Evolutionary conservation across 92 coral and sea anemone genomes (phyloP).

Genomic region (Virgularia gustaviana): DNA sequence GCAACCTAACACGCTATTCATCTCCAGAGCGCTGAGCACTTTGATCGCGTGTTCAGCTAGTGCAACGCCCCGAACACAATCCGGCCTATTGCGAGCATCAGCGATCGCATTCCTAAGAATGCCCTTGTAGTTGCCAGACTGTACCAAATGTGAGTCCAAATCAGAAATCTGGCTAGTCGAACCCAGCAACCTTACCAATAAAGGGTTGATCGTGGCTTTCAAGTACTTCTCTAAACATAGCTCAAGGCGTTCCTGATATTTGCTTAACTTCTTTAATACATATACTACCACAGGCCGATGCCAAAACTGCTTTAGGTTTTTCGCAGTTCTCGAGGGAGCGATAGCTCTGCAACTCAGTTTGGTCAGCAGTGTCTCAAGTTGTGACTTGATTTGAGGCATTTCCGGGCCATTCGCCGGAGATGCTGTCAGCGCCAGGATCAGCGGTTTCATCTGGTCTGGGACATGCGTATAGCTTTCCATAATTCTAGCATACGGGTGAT

Average conservation of each 20-base stretch:
- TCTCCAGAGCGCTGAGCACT: slow-evolving; percentile 69
- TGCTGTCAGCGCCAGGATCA: slow-evolving; percentile 82
- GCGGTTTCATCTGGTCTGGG: slow-evolving; percentile 60
- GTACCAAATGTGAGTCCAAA: slow-evolving; percentile 6
- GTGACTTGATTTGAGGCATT: slow-evolving; percentile 44
- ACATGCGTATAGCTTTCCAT: slow-evolving; percentile 61
- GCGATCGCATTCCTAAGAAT: slow-evolving; percentile 22
- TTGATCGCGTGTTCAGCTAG: slow-evolving; percentile 86
- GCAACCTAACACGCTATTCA: slow-evolving; percentile 72
- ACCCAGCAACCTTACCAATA: slow-evolving; percentile 3
- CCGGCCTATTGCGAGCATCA: slow-evolving; percentile 14
- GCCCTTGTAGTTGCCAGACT: slow-evolving; percentile 32
- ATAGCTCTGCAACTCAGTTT: slow-evolving; percentile 64
- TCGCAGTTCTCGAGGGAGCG: slow-evolving; percentile 53
- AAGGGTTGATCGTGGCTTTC: slow-evolving; percentile 19
- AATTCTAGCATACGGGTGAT: slow-evolving; percentile 74
- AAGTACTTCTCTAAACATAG: not conserved
- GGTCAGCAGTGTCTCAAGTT: slow-evolving; percentile 50
- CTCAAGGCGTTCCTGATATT: slow-evolving; percentile 6
- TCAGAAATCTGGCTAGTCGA: not conserved
- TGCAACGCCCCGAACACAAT: slow-evolving; percentile 66
- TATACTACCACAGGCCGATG: slow-evolving; percentile 66
- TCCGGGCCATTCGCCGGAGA: slow-evolving; percentile 72
- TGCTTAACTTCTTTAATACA: slow-evolving; percentile 9
- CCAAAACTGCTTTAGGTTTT: slow-evolving; percentile 62